Evolutionary conservation across 2,888 invertebrate genomes (phyloP), one percentile per base, ranked within the genome.

Genomic region (Doris montereyensis): DNA sequence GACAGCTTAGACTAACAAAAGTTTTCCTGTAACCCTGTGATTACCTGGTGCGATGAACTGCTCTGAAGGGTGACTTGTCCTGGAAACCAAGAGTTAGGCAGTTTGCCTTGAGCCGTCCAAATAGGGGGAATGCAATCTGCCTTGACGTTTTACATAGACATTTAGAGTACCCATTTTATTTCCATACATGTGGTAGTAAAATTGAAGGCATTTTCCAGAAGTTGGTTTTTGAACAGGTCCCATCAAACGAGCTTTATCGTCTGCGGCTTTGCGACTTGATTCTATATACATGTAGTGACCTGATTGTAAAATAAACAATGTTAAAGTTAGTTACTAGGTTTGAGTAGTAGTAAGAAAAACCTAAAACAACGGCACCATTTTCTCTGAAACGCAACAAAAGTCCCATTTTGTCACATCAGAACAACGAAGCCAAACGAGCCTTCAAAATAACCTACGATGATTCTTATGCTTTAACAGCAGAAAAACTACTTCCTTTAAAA

Each of bases 111-210:
- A 58, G 82, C 79, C 1, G 81, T 81, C 90, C 90, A 90, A 17
- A 89, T 76, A 41, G 1, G 86, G 79, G 21, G 81, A 74, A 4
- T 81, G 79, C 21, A 86, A 76, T 1, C 72, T 78, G 17, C 76
- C 81, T 35, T 84, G 83, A 10, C 75, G 26, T 58, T 70, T 77
- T 28, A 41, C 17, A 67, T 85, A 86, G 30, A 89, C 83, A 74
- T 84, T 87, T 34, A 89, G 81, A 1, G 85, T 84, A 21, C 87
- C 88, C 13, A 87, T 85, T 10, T 86, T 83, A 2, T 75, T 24
- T 13, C 90, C 90, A 71, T 83, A 84, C 89, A 89, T 89, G 84
- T 89, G 86, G 78, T 89, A 90, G 84, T 81, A 89, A 84, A 89
- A 89, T 4, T 83, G 83, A 74, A 90, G 78, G 76, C 90, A 90